Conservation (phyloP, 2,888 invertebrate genomes). For the Myathropa florea region DNA sequence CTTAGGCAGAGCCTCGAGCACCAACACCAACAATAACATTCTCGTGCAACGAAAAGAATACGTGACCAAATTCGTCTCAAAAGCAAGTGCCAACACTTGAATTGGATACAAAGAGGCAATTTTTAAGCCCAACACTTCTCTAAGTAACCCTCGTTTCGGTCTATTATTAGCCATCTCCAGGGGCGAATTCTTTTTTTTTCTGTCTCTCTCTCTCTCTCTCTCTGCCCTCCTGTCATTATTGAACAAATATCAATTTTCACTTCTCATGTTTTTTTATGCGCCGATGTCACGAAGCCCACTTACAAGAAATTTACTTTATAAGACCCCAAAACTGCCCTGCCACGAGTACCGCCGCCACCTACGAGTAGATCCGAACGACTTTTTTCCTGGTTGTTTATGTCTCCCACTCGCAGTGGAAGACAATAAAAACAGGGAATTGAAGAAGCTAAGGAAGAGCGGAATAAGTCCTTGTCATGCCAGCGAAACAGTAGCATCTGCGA, state of each 20-base stretch:
- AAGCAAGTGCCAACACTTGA: slow-evolving; percentile 59
- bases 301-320: slow-evolving; percentile 68
- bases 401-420: slow-evolving; percentile 14
- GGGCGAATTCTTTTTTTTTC: no score
- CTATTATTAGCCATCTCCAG: slow-evolving; percentile 15
- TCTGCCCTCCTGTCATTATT: slow-evolving; percentile 49
- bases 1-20: no score
- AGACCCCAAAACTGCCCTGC: slow-evolving; percentile 68
- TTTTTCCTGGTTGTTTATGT: slow-evolving; percentile 33
- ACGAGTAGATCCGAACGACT: background rate
- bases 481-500: slow-evolving; percentile 41
- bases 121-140: slow-evolving; percentile 62
- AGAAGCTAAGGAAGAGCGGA: slow-evolving; percentile 4
- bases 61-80: background rate
- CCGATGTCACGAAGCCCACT: slow-evolving; percentile 67
- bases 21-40: background rate
- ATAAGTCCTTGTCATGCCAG: slow-evolving; percentile 43
- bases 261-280: slow-evolving; percentile 65
- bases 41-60: background rate
- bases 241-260: slow-evolving; percentile 71
- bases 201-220: background rate
- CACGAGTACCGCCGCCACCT: slow-evolving; percentile 52
- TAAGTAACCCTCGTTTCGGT: slow-evolving; percentile 59
- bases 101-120: slow-evolving; percentile 48
- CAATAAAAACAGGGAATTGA: background rate